phyloP scores from a whole-genome alignment of 2,888 invertebrate genomes.

The Leucoptera coffeella region DNA sequence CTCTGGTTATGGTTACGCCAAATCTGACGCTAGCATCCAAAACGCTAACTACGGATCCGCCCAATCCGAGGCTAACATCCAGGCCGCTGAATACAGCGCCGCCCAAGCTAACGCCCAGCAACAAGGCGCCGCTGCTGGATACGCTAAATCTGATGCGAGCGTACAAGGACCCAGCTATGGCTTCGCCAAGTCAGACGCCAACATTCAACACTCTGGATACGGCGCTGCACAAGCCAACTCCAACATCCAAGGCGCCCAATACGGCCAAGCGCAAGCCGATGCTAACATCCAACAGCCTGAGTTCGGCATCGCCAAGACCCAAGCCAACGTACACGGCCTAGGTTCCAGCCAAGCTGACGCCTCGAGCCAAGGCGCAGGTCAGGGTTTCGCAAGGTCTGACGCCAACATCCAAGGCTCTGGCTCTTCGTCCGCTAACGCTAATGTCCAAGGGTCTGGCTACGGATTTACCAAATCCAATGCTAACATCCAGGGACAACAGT shows the following conservation, averaged over 20 bases:
- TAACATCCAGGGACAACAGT: constrained; percentile 8
- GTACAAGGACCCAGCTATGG: constrained; percentile 12
- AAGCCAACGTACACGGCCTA: constrained; percentile 2
- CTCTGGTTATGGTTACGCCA: constrained; percentile 2
- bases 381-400: constrained; percentile 3
- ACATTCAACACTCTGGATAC: constrained; percentile 13
- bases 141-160: constrained; percentile 14
- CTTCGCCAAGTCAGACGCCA: constrained; percentile 12
- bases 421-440: constrained; percentile 1
- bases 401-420: constrained; percentile 4
- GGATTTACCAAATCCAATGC: constrained; percentile 4
- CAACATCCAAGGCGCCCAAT: constrained; percentile 10
- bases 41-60: constrained; percentile 12
- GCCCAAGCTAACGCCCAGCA: constrained; percentile 4
- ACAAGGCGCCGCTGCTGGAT: constrained; percentile 3
- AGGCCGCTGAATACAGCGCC: constrained; percentile 10
- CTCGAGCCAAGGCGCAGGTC: constrained; percentile 2
- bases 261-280: constrained; percentile 10
- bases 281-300: constrained; percentile 9
- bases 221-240: constrained; percentile 12
- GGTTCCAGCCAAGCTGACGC: constrained; percentile 4
- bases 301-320: constrained; percentile 2
- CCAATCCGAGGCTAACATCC: constrained; percentile 14
- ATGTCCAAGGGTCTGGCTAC: constrained; percentile 1
- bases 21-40: constrained; percentile 11